Base-by-base conservation (phyloP, 2,888 invertebrate species). In the Spilosoma lubricipeda region DNA sequence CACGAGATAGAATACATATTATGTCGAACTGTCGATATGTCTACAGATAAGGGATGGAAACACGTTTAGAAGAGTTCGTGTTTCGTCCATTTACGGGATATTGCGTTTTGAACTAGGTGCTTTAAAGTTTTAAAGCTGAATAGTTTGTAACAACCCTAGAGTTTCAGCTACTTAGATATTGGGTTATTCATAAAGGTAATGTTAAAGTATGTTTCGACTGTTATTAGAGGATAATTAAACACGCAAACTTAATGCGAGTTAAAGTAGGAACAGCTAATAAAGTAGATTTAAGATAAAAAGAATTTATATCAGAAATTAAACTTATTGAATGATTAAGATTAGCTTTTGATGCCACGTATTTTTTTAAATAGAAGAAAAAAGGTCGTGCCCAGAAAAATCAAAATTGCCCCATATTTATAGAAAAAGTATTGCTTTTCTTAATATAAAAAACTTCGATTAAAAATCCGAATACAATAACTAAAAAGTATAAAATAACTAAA, bases 1-100 rank as follows among this genome's bases (percentile, higher is more conserved):
- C 74, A 67, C 42, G 13, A 5, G 73, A 69, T 64, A 39, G 64
- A 45, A 75, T 70, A 78, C 71, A 78, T 77, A 68, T 39, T 77
- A 68, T 39, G 59, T 63, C 75, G 76, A 77, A 45, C 33, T 65
- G 20, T 78, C 78, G 74, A 77, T 79, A 5, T 5, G 52, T 52
- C 9, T 42, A 30, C 20, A 67, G 67, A 48, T 48, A 30, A 30
- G 63, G 63, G 63, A 5, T 63, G 30, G 27, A 63, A 18, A 63
- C 63, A 30, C 30, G 18, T 63, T 63, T 30, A 30, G 63, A 63
- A 30, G 30, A 30, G 59, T 4, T 59, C 27, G 30, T 27, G 18
- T 63, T 63, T 30, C 15, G 30, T 18, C 63, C 36, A 66, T 66
- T 36, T 39, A 36, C 11, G 33, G 39, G 39, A 23, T 66, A 39